A percentile compares a stretch with the other conserved stretches of the same genome.
phyloP scores from a whole-genome alignment of 2,888 invertebrate genomes.

The Itoplectis maculator region DNA sequence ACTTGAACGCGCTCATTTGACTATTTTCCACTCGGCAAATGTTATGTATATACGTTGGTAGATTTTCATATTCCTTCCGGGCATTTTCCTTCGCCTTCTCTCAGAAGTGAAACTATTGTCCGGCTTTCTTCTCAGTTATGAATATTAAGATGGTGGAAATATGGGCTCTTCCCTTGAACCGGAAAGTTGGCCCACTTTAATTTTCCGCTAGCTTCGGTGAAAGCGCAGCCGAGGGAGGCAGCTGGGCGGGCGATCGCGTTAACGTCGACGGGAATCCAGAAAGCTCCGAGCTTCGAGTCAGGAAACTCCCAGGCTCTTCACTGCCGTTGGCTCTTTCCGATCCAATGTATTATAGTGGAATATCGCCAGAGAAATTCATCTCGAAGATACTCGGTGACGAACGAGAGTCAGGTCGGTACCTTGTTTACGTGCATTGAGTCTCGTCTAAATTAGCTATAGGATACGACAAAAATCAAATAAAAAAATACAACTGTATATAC shows the following conservation, averaged over 20 bases:
- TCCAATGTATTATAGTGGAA: constrained; percentile 35
- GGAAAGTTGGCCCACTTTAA: constrained; percentile 78
- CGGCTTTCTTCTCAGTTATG: constrained; percentile 73
- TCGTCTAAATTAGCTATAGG: neutral
- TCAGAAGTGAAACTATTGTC: constrained; percentile 71
- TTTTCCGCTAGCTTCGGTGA: constrained; percentile 77
- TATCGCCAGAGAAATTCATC: constrained; percentile 41
- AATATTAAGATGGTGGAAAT: constrained; percentile 77
- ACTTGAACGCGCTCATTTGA: constrained; percentile 32
- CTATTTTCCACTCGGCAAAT: constrained; percentile 54
- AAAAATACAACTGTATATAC: neutral
- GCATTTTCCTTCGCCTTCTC: constrained; percentile 43
- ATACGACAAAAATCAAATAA: neutral
- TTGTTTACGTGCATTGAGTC: constrained; percentile 1
- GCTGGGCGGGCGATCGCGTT: constrained; percentile 68
- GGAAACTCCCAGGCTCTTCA: constrained; percentile 42
- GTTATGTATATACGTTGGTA: constrained; percentile 16
- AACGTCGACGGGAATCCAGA: constrained; percentile 65
- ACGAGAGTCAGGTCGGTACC: constrained; percentile 3
- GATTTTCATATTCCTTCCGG: constrained; percentile 33
- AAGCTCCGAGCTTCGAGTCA: constrained; percentile 44
- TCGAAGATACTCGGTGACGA: constrained; percentile 25
- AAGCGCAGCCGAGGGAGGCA: constrained; percentile 57
- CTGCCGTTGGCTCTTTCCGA: constrained; percentile 37
- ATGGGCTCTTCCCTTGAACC: constrained; percentile 72